Percentiles rank a stretch among this genome's conserved stretches.
Conservation (phyloP, 2,888 invertebrate species). For the Drosophila anomalata region DNA sequence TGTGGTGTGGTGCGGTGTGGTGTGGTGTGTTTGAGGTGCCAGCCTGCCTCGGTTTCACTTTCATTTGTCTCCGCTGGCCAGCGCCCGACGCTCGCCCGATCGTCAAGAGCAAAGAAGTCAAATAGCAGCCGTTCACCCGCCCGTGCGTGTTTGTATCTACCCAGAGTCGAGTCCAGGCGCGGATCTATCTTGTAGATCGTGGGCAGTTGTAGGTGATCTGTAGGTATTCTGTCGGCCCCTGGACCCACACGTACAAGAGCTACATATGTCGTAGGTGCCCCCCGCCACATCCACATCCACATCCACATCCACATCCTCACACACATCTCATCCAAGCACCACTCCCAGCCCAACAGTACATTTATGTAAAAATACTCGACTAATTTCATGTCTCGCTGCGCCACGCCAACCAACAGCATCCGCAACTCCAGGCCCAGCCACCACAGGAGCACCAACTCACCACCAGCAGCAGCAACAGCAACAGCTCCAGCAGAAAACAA, state of each 20-base stretch:
- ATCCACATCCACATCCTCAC: slow-evolving; percentile 3
- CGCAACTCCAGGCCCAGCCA: slow-evolving; percentile 44
- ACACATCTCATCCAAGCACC: slow-evolving; percentile 36
- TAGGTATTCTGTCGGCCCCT: slow-evolving; percentile 4
- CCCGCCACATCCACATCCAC: slow-evolving; percentile 9
- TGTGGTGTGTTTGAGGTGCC: slow-evolving; percentile 10
- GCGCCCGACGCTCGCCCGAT: slow-evolving; percentile 9
- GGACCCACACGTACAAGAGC: no score
- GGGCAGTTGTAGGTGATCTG: background rate
- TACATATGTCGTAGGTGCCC: no score
- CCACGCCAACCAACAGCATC: slow-evolving; percentile 48
- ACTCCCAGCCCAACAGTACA: slow-evolving; percentile 37
- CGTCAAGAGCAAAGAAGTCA: slow-evolving; percentile 40
- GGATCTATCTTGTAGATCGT: background rate
- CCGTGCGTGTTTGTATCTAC: slow-evolving; percentile 18
- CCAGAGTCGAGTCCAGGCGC: background rate
- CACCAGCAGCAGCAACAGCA: slow-evolving; percentile 47
- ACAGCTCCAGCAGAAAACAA: slow-evolving; percentile 55
- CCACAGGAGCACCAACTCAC: slow-evolving; percentile 23
- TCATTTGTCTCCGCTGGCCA: slow-evolving; percentile 24
- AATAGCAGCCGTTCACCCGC: slow-evolving; percentile 23
- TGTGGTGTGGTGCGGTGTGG: no score
- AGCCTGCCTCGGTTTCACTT: slow-evolving; percentile 19
- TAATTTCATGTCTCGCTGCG: slow-evolving; percentile 65
- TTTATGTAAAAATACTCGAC: slow-evolving; percentile 55